These are phyloP conservation scores for Nixonia krombeini DNA, from an alignment of 1,140 invertebrate genomes.

Conservation along the genomic window DNA sequence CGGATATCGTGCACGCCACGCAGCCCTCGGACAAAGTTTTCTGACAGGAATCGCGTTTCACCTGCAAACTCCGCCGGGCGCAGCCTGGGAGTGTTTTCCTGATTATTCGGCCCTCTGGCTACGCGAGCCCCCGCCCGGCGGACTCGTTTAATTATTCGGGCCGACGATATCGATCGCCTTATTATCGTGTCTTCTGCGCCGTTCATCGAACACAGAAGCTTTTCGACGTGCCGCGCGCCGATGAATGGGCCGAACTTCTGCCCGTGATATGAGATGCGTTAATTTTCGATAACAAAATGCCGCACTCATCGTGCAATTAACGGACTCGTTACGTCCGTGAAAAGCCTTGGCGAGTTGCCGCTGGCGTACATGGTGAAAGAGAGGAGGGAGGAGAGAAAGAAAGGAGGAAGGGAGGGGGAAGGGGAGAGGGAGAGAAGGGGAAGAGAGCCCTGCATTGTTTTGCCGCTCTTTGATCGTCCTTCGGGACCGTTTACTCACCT, in stretches of 20 bases:
- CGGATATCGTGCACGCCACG: conserved; percentile 10
- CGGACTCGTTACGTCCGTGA: not conserved
- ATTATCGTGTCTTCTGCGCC: conserved; percentile 31
- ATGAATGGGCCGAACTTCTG: conserved; percentile 7
- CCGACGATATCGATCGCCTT: conserved; percentile 34
- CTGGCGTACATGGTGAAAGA: too few relatives aligned
- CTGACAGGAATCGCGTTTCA: conserved; percentile 51
- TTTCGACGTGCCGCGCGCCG: conserved; percentile 1
- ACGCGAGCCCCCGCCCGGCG: conserved; percentile 5
- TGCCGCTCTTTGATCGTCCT: too few relatives aligned
- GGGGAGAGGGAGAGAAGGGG: too few relatives aligned
- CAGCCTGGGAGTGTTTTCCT: conserved; percentile 8
- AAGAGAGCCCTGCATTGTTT: too few relatives aligned
- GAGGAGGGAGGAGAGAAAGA: too few relatives aligned
- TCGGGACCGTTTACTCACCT: too few relatives aligned
- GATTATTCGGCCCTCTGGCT: conserved; percentile 22
- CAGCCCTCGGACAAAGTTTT: conserved; percentile 41
- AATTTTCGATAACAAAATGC: conserved; percentile 8
- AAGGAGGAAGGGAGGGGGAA: too few relatives aligned
- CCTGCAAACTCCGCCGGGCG: conserved; percentile 7
- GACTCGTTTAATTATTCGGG: conserved; percentile 31
- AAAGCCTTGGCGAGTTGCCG: not conserved
- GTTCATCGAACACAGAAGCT: conserved; percentile 6
- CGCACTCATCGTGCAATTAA: conserved; percentile 15
- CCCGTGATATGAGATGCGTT: conserved; percentile 1